Base-by-base conservation (phyloP, 2,888 invertebrate species). In the Ecliptopera silaceata region DNA sequence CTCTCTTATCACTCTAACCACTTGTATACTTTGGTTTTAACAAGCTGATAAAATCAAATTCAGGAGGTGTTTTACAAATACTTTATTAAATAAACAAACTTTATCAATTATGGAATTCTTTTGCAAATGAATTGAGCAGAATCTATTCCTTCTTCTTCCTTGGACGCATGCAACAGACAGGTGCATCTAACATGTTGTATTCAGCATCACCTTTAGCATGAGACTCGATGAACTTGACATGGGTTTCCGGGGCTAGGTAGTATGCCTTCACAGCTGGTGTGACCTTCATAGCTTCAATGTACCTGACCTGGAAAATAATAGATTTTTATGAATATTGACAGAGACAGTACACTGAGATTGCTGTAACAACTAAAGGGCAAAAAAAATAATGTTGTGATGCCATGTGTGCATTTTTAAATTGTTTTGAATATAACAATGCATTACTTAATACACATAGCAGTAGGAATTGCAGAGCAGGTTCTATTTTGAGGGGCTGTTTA, bases 221-320 rank as follows among this genome's bases (percentile, higher is more conserved):
- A 1, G 94, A 94, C 66, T 93, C 92, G 0, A 94, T 92, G 76
- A 93, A 97, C 76, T 95, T 95, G 5, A 94, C 93, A 77, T 97
- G 96, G 3, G 93, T 92, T 62, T 96, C 95, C 0, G 94, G 91
- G 5, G 94, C 92, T 50, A 95, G 80, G 62, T 91, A 94, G 72
- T 93, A 94, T 1, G 92, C 85, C 75, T 94, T 94, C 0, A 97
- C 96, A 3, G 94, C 94, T 0, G 93, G 86, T 59, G 95, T 94
- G 59, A 93, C 92, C 67, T 94, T 93, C 95, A 97, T 95, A 0
- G 92, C 89, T 45, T 92, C 92, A 47, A 94, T 93, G 94, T 97
- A 97, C 42, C 69, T 76, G 1, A 71, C 59, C 88, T 89, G 68
- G 15, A 47, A 26, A 36, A 13, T 15, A 50, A 17, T 6, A 3